These are phyloP conservation scores for Dascillus cervinus DNA, from an alignment of 2,888 invertebrate species.

Conservation along the genomic window DNA sequence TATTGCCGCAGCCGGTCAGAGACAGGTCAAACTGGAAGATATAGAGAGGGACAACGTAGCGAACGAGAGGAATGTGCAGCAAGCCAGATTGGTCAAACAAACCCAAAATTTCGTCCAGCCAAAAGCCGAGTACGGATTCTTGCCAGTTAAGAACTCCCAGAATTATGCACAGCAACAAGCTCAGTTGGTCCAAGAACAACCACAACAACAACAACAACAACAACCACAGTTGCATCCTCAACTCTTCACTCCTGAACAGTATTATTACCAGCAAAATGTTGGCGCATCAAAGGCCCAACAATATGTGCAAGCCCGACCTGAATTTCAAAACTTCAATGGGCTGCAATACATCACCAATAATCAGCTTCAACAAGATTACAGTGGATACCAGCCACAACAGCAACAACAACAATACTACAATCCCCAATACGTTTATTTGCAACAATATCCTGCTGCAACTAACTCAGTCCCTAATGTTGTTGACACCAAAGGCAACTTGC, in stretches of 20 bases:
- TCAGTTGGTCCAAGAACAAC: conserved; percentile 3
- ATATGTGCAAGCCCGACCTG: conserved; percentile 11
- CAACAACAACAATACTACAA: conserved; percentile 32
- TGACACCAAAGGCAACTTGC: conserved; percentile 32
- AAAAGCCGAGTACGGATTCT: conserved; percentile 21
- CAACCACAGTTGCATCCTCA: conserved; percentile 27
- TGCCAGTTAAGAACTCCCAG: conserved; percentile 15
- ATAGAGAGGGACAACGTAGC: conserved; percentile 64
- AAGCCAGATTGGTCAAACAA: conserved; percentile 3
- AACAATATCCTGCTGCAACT: conserved; percentile 27
- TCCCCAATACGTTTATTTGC: conserved; percentile 30
- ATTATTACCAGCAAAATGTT: conserved; percentile 13
- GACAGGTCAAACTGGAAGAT: conserved; percentile 65
- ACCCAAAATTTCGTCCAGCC: conserved; percentile 8
- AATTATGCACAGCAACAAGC: conserved; percentile 11
- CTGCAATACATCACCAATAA: conserved; percentile 34
- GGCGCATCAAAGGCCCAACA: conserved; percentile 10
- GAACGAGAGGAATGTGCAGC: conserved; percentile 45
- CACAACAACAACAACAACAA: conserved; percentile 7
- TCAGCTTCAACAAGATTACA: conserved; percentile 20
- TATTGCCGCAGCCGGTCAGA: conserved; percentile 41
- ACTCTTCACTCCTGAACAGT: conserved; percentile 34
- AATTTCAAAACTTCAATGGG: conserved; percentile 28
- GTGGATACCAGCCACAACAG: conserved; percentile 5
- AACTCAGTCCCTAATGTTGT: conserved; percentile 32